Evolutionary conservation across 2,797 vertebrate species (phyloP), one percentile per base, ranked within the genome.

Genomic region (Nothura maculosa): DNA sequence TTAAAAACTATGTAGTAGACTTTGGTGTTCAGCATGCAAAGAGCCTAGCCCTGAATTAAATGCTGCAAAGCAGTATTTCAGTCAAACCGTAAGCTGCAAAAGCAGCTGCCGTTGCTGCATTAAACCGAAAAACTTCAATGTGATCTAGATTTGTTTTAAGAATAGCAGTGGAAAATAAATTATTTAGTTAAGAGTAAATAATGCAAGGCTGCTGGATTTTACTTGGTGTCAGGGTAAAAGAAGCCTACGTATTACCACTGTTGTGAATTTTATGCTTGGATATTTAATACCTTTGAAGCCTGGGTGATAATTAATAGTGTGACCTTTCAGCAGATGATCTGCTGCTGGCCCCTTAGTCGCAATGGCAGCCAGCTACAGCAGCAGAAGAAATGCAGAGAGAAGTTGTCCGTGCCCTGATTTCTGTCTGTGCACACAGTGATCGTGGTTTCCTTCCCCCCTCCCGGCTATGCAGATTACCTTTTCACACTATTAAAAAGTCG

Each of bases 241-340:
- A 52, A 80, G 45, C 13, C 30, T 7, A 22, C 20, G 18, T 38
- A n/a, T 72, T 80, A 64, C 2, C 62, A 40, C 38, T 9, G 18
- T 55, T 89, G 28, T 28, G 73, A 79, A 73, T 95, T 90, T 79
- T 58, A 20, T 89, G 67, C 63, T 74, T 70, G 61, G 28, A 19
- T 86, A 21, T 81, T 93, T 81, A 79, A 89, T 67, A 73, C 45
- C 60, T 32, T 73, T 76, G 34, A 57, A 76, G 36, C 21, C 45
- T 86, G 61, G 58, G 8, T 79, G 89, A 4, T 92, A 87, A 89
- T 95, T 72, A 85, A 58, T 74, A 27, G 67, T 63, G 50, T 95
- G 92, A 95, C 94, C 94, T 96, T 85, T 93, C 55, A 63, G 62
- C 50, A 93, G 92, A 73, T 69, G 52, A 76, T 89, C 54, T 81